Percentiles rank a stretch among this genome's conserved stretches.
Conservation (phyloP, 2,888 invertebrate species). For the Platerodrilus igneus region DNA sequence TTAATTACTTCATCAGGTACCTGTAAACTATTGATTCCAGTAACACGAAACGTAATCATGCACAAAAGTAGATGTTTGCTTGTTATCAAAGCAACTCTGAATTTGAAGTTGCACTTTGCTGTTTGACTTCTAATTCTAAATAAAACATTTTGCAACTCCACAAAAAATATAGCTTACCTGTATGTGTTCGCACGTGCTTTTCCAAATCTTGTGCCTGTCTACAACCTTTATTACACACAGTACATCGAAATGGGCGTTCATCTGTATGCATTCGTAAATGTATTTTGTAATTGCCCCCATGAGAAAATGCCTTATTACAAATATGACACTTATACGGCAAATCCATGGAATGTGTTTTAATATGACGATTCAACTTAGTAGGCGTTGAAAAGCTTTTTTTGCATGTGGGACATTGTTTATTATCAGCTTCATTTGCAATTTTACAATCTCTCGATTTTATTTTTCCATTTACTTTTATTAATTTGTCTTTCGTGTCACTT, state of each 20-base stretch:
- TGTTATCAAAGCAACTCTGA: too few species aligned
- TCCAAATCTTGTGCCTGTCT: constrained; percentile 49
- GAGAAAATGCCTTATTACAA: constrained; percentile 47
- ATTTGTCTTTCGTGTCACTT: constrained; percentile 21
- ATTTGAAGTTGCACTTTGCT: too few species aligned
- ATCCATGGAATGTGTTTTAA: constrained; percentile 47
- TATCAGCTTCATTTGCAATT: constrained; percentile 28
- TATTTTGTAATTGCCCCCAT: constrained; percentile 49
- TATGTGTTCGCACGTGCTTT: constrained; percentile 50
- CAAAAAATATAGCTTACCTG: constrained; percentile 35
- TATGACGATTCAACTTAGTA: constrained; percentile 45
- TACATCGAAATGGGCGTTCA: constrained; percentile 47
- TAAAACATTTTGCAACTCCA: too few species aligned
- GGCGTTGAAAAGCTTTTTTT: constrained; percentile 43
- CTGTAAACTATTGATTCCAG: too few species aligned
- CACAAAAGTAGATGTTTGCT: too few species aligned
- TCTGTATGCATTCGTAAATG: constrained; percentile 46
- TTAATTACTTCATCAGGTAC: too few species aligned
- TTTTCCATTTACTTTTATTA: constrained; percentile 20
- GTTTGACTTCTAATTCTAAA: too few species aligned
- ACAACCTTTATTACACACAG: constrained; percentile 48
- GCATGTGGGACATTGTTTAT: constrained; percentile 44
- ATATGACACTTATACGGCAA: constrained; percentile 47
- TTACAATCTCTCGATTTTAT: constrained; percentile 28
- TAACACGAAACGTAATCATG: too few species aligned